Evolutionary conservation across 64 coral and sea anemone genomes (phyloP).

Genomic region (Montipora cactus): DNA sequence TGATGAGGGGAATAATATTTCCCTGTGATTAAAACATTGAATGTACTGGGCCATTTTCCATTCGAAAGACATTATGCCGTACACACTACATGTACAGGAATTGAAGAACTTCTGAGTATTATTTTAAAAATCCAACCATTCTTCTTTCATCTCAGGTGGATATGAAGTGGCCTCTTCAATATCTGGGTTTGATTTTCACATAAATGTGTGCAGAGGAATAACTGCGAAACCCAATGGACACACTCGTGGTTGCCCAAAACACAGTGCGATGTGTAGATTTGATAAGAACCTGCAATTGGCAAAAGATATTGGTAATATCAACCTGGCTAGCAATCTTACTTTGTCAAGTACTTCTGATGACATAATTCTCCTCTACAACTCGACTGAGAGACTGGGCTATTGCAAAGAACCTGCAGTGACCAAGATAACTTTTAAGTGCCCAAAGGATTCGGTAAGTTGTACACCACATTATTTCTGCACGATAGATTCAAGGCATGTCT

Average conservation of each 20-base stretch:
- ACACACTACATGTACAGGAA: too few relatives aligned
- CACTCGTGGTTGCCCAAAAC: conserved; percentile 57
- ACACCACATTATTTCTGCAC: background rate
- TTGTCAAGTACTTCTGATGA: conserved; percentile 11
- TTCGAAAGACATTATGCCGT: too few relatives aligned
- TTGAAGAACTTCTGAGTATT: too few relatives aligned
- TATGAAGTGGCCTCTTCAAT: conserved; percentile 79
- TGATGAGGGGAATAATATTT: too few relatives aligned
- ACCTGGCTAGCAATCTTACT: background rate
- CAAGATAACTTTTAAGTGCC: conserved; percentile 79
- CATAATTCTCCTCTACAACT: conserved; percentile 69
- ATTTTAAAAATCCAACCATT: too few relatives aligned
- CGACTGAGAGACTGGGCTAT: conserved; percentile 1
- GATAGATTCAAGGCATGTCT: background rate
- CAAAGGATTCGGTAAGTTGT: conserved; percentile 42
- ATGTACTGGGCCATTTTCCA: too few relatives aligned
- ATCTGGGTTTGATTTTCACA: conserved; percentile 67
- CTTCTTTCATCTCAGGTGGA: conserved; percentile 56
- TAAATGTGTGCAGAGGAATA: conserved; percentile 94
- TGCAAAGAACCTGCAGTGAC: conserved; percentile 60
- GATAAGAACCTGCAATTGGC: conserved; percentile 29
- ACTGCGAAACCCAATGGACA: conserved; percentile 37
- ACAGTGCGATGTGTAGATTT: conserved; percentile 66
- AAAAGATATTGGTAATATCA: conserved; percentile 73
- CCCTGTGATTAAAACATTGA: too few relatives aligned